Evolutionary conservation across 2,797 vertebrate species (phyloP).

Genomic region (Enteromius anoplus): DNA sequence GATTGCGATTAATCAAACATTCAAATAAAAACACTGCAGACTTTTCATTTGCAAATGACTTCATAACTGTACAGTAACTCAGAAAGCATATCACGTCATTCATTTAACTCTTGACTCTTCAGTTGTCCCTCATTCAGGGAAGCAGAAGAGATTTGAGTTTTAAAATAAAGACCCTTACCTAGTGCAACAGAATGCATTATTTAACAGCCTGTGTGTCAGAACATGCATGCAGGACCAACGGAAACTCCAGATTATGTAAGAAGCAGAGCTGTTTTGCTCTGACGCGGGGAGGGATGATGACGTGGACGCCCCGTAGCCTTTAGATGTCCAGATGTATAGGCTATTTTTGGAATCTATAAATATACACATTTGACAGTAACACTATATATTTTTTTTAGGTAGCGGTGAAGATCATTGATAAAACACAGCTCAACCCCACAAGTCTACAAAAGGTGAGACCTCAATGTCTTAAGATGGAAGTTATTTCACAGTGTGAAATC

Average conservation of each 20-base stretch:
- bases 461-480: neutral
- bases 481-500: neutral
- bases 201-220: conserved; percentile 39
- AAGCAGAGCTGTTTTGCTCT: neutral
- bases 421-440: conserved; percentile 91
- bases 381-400: conserved; percentile 75
- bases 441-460: conserved; percentile 89
- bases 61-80: neutral
- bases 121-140: neutral
- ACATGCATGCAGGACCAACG: neutral
- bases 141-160: neutral
- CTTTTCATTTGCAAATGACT: neutral
- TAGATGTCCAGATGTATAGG: neutral
- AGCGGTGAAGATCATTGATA: conserved; percentile 94
- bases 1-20: neutral
- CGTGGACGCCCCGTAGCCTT: neutral
- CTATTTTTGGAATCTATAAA: neutral
- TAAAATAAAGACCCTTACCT: conserved; percentile 10
- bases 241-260: conserved; percentile 14
- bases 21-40: neutral
- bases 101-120: neutral
- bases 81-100: neutral
- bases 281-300: neutral
- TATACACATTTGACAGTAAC: neutral
- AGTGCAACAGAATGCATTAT: conserved; percentile 33